Evolutionary conservation across 1,140 invertebrate genomes (phyloP).

Genomic region (Caerostris darwini): DNA sequence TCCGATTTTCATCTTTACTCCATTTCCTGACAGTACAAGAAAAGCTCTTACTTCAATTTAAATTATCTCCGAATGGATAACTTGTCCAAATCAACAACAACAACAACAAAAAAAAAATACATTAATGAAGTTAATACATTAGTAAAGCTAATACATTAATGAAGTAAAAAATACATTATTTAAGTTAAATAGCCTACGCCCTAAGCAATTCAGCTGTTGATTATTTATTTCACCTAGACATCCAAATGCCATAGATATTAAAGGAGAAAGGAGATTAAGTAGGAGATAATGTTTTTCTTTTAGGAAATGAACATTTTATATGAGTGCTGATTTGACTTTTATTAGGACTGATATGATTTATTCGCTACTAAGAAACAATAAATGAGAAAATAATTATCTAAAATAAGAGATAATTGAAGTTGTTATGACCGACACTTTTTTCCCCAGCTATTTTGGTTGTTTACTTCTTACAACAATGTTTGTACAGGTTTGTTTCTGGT

Average conservation of each 20-base stretch:
- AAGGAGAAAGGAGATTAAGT: neutral
- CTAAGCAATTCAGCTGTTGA: neutral
- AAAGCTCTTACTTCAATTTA: too few relatives aligned
- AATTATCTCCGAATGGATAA: too few relatives aligned
- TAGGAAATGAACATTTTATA: neutral
- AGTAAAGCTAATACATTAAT: too few relatives aligned
- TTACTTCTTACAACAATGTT: neutral
- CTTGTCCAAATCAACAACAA: too few relatives aligned
- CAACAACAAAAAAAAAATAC: too few relatives aligned
- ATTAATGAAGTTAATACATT: too few relatives aligned
- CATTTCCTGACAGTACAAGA: too few relatives aligned
- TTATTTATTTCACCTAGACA: neutral
- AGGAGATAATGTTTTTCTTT: neutral
- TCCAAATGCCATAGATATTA: slow-evolving; percentile 2
- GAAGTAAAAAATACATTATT: too few relatives aligned
- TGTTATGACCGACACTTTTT: neutral
- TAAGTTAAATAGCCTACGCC: slow-evolving; percentile 1
- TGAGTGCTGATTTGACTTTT: neutral
- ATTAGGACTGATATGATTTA: slow-evolving; percentile 23
- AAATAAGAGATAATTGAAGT: slow-evolving; percentile 33
- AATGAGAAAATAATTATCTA: neutral
- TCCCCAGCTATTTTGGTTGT: neutral
- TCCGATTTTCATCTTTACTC: too few relatives aligned
- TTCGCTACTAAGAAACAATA: neutral
- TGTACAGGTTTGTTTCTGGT: neutral